Percentiles rank a stretch among this genome's conserved stretches.
phyloP scores from a whole-genome alignment of 2,113 vertebrate species.

The Clarias batrachus region DNA sequence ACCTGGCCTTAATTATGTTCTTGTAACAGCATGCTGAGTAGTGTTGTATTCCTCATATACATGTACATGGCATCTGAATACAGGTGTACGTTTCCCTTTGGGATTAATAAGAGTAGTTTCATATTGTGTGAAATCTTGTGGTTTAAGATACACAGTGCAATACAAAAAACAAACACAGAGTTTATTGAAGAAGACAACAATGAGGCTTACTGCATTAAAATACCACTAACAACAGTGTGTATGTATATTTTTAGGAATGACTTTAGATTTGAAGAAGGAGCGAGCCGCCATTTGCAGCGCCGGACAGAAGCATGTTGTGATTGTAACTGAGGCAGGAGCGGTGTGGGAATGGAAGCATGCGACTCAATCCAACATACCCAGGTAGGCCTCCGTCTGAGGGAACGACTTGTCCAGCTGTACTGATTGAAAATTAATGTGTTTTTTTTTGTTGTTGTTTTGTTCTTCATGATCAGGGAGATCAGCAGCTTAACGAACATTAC shows the following conservation, averaged over 20 bases:
- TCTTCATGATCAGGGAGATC: background rate
- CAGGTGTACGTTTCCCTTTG: too few species aligned
- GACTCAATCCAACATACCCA: background rate
- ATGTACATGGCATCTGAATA: too few species aligned
- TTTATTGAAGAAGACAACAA: background rate
- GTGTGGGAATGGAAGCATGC: too few species aligned
- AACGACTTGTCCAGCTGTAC: background rate
- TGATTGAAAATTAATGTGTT: background rate
- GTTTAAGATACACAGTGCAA: background rate
- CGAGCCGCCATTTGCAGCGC: background rate
- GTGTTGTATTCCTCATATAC: too few species aligned
- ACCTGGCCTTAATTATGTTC: too few species aligned
- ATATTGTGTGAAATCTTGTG: background rate
- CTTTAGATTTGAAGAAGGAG: slow-evolving; percentile 16
- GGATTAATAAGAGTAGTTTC: too few species aligned
- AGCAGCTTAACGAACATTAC: slow-evolving; percentile 8
- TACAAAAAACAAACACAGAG: background rate
- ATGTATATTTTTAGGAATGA: slow-evolving; percentile 4
- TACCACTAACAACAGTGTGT: background rate
- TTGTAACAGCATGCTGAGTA: too few species aligned
- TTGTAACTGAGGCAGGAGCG: background rate
- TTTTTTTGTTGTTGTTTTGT: background rate
- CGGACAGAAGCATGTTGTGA: slow-evolving; percentile 22
- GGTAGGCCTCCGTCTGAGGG: background rate
- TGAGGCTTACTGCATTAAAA: background rate